Evolutionary conservation across 2,888 invertebrate species (phyloP), one percentile per base, ranked within the genome.

Genomic region (Frankliniella fusca): DNA sequence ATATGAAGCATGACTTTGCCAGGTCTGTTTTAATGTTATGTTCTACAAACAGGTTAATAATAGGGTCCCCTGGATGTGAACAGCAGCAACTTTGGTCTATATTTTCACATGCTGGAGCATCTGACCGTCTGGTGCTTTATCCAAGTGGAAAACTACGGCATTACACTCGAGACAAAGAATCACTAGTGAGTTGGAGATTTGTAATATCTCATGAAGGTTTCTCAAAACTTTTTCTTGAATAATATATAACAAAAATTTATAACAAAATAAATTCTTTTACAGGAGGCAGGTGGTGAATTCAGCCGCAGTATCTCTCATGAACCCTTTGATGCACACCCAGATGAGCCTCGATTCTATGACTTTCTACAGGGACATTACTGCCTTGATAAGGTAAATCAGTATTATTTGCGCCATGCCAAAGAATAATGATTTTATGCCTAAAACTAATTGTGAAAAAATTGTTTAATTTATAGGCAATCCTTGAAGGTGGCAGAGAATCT

Each of bases 361-460:
- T 94, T 95, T 86, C 89, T 90, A 27, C 92, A 92, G 84, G 93
- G 93, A 79, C 92, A 93, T 88, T 96, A 95, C 87, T 96, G 96
- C 86, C 90, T 94, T 86, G 96, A 96, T 86, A 94, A 93, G 90
- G 94, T 94, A 85, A 86, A 76, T 27, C 70, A 27, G 10, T n/a
- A 27, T 76, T 38, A 38, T 5, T 38, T 38, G 5, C 5, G 38
- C 38, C 38, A 38, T 38, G 38, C 38, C 38, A 38, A 38, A 38
- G 38, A 38, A 38, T 38, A 38, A 38, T 38, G 5, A 38, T 38
- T 38, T 5, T 3, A 38, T 3, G 5, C 38, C 5, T 38, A 38
- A 38, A 38, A 38, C 38, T 38, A 2, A 38, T 38, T 38, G 38
- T 5, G 5, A 38, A 38, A 0, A 61, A 61, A 61, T 15, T 15